Base-by-base conservation (phyloP, 2,888 invertebrate genomes). In the Idaea aversata region DNA sequence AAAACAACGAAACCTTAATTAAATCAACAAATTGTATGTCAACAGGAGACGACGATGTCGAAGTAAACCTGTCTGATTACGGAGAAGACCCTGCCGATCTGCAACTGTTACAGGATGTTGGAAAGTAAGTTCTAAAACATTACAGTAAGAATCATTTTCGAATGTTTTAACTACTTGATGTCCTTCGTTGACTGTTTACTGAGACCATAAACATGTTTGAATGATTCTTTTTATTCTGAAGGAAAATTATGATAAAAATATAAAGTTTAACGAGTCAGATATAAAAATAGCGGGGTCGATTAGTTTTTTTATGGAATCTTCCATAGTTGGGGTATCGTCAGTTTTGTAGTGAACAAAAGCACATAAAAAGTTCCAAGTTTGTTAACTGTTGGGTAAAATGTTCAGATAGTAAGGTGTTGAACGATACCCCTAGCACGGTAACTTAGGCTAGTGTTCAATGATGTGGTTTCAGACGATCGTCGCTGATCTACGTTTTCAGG, bases 401-500 rank as follows among this genome's bases (percentile, higher is more conserved):
- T 36, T 10, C 36, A 36, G 10, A 10, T 36, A 47, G 13, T 47
- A 10, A 13, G 38, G 36, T 10, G 10, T 47, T 47, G 4, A 47
- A 15, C 59, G 71, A 63, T 67, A 61, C 59, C 71, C 70, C 66
- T 63, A 75, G 76, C 81, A 77, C 75, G 80, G 74, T 82, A 79
- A 88, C 87, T 91, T 93, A 93, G 93, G 90, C 78, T 90, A 91
- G 90, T 75, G 69, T 89, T 87, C 84, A 83, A 81, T 86, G 80
- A 94, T 94, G 92, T 94, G 93, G 90, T 95, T 94, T 93, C 94
- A 96, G 96, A 96, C 96, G 96, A 92, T 95, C 96, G 94, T 95
- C 96, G 94, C 94, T 95, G 94, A 95, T 96, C 94, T 96, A 96
- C 95, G 94, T 96, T 95, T 96, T 95, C 95, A 96, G 96, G 93